Conservation (phyloP, 2,797 vertebrate species). For the Scarus forsteni region DNA sequence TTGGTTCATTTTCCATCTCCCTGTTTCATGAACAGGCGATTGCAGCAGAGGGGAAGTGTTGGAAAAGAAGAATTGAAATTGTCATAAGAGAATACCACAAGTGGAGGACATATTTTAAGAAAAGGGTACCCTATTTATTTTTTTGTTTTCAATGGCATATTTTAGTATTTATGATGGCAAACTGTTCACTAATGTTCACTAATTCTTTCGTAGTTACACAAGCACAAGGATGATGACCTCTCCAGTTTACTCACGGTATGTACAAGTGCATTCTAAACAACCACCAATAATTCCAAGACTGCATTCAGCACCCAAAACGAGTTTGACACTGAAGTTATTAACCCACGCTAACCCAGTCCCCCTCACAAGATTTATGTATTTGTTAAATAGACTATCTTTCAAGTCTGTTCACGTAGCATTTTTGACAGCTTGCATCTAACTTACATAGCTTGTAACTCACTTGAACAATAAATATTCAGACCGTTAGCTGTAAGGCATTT, state of each 20-base stretch:
- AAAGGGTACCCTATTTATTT: conserved; percentile 86
- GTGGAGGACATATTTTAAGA: conserved; percentile 99
- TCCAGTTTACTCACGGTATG: conserved; percentile 96
- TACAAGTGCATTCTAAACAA: conserved; percentile 26
- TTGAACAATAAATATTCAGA: not conserved
- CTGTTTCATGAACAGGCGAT: conserved; percentile 82
- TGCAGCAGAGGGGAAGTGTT: conserved; percentile 93
- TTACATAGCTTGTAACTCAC: conserved; percentile 10
- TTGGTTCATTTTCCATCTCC: conserved; percentile 6
- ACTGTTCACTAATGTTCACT: conserved; percentile 2
- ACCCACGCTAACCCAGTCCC: conserved; percentile 22
- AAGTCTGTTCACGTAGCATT: not conserved
- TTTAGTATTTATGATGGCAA: not conserved
- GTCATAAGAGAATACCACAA: conserved; percentile 98
- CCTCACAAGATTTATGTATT: too few relatives aligned
- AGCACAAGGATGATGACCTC: conserved; percentile 97
- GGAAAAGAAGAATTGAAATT: conserved; percentile 97
- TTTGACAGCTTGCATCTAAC: conserved; percentile 11
- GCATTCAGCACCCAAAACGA: conserved; percentile 9
- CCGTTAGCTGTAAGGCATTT: too few relatives aligned
- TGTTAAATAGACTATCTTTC: not conserved
- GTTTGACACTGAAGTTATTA: conserved; percentile 23
- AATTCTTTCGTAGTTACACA: conserved; percentile 89
- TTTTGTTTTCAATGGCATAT: not conserved
- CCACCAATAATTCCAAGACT: not conserved